phyloP scores from a whole-genome alignment of 2,888 invertebrate species.

The Scaptomyza caliginosa region DNA sequence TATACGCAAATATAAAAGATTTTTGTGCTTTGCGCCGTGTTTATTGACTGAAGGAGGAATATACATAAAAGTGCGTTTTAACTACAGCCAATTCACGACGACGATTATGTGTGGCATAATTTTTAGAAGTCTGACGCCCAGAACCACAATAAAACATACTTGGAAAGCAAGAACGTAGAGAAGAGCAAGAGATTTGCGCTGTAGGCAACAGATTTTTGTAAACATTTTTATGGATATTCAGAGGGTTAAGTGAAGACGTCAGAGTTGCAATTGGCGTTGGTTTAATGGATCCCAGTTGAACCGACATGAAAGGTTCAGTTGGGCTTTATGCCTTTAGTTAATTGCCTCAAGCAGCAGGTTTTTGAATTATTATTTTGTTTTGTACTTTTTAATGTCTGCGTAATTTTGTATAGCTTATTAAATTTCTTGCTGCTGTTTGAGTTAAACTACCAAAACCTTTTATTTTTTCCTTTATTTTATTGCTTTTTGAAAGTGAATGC shows the following conservation, averaged over 20 bases:
- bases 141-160: constrained; percentile 17
- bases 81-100: constrained; percentile 37
- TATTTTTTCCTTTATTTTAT: constrained; percentile 30
- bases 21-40: too few relatives aligned
- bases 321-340: constrained; percentile 50
- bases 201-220: constrained; percentile 38
- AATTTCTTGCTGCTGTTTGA: constrained; percentile 41
- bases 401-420: constrained; percentile 49
- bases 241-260: constrained; percentile 24
- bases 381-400: constrained; percentile 37
- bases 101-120: constrained; percentile 25
- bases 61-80: constrained; percentile 37
- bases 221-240: constrained; percentile 16
- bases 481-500: constrained; percentile 71
- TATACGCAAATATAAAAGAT: constrained; percentile 1
- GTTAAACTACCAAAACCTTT: constrained; percentile 31
- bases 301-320: constrained; percentile 49
- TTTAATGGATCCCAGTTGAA: constrained; percentile 48
- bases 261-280: constrained; percentile 14
- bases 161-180: constrained; percentile 17
- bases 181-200: constrained; percentile 16
- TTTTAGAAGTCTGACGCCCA: constrained; percentile 35
- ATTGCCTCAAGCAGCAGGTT: constrained; percentile 71
- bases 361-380: constrained; percentile 39
- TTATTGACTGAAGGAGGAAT: constrained; percentile 40